Conservation (phyloP, 2,797 vertebrate species). For the Coilia nasus region DNA sequence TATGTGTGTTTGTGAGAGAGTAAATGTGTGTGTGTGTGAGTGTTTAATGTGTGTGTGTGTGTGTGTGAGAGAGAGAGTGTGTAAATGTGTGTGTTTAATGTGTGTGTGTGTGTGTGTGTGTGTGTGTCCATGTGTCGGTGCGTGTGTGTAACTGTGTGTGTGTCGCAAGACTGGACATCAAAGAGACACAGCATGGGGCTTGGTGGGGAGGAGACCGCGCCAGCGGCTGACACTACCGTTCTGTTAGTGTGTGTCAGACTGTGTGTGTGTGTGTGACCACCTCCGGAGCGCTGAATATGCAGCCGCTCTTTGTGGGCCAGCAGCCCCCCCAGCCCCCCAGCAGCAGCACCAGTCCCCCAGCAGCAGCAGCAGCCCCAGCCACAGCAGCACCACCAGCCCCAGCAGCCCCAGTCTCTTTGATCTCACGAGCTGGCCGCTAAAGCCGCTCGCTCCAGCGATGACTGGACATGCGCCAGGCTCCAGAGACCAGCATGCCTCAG, state of each 20-base stretch:
- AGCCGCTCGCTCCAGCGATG: neutral
- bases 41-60: neutral
- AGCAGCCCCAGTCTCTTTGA: neutral
- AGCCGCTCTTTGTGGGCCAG: neutral
- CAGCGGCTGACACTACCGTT: neutral
- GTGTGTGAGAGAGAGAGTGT: no score
- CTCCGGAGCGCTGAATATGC: constrained; percentile 2
- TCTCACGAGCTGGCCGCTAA: neutral
- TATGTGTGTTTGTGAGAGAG: neutral
- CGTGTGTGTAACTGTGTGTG: neutral
- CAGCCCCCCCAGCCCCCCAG: neutral
- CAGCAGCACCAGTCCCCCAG: no score
- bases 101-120: no score
- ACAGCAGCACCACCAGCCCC: no score
- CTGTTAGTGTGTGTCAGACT: neutral
- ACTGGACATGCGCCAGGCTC: neutral
- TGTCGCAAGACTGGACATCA: neutral
- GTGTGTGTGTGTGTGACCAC: neutral
- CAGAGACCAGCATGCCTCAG: neutral
- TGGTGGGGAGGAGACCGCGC: neutral
- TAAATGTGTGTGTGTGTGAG: no score
- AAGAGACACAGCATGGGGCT: neutral
- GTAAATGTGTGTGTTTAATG: neutral
- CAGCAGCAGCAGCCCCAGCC: neutral
- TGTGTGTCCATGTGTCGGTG: neutral